phyloP scores from a whole-genome alignment of 1,140 invertebrate genomes.

The Bombus balteatus region DNA sequence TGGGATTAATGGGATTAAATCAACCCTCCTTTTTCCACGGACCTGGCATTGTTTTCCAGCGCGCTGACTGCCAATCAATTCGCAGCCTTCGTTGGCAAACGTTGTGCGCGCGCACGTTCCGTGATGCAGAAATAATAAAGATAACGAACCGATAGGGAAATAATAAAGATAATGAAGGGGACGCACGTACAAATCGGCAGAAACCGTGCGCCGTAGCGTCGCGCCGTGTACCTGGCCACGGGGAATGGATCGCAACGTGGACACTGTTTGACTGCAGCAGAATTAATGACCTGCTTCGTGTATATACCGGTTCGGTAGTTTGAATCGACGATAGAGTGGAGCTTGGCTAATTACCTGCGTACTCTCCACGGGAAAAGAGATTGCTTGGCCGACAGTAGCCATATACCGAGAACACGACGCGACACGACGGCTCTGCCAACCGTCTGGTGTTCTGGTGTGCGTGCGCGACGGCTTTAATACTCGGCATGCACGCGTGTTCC shows the following conservation, averaged over 20 bases:
- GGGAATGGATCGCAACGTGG: conserved; percentile 46
- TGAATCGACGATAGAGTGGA: conserved; percentile 59
- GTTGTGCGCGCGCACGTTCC: not conserved
- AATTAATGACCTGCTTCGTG: conserved; percentile 61
- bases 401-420: not conserved
- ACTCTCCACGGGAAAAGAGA: conserved; percentile 57
- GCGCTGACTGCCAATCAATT: conserved; percentile 43
- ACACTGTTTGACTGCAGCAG: conserved; percentile 59
- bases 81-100: not conserved
- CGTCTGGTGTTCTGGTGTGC: not conserved
- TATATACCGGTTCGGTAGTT: conserved; percentile 44
- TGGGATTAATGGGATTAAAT: conserved; percentile 33
- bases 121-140: conserved; percentile 53
- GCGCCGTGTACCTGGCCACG: too few species aligned
- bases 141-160: conserved; percentile 62
- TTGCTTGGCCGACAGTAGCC: conserved; percentile 47
- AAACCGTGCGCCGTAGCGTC: not conserved
- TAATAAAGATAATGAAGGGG: conserved; percentile 65
- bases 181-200: not conserved
- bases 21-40: not conserved
- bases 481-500: not conserved
- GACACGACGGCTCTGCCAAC: too few species aligned
- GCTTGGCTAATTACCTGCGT: conserved; percentile 62
- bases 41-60: not conserved
- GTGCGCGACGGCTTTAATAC: not conserved